These are phyloP conservation scores for Micrasema longulum DNA, from an alignment of 1,140 invertebrate species.

Conservation along the genomic window DNA sequence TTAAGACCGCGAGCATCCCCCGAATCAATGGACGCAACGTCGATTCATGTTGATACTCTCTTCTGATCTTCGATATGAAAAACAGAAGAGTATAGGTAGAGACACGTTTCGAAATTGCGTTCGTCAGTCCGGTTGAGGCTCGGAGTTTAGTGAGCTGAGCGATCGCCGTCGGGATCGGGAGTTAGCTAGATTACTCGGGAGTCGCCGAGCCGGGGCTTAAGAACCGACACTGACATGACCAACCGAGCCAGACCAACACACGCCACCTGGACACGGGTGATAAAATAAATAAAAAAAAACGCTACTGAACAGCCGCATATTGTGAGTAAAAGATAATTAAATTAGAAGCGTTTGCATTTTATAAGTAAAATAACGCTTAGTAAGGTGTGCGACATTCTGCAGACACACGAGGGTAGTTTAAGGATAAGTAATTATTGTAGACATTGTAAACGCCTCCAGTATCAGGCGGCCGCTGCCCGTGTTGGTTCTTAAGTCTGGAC, in stretches of 20 bases:
- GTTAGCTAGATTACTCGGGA: constrained; percentile 53
- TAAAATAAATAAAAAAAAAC: neutral
- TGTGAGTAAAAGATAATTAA: constrained; percentile 5
- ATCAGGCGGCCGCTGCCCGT: constrained; percentile 35
- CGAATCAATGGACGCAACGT: constrained; percentile 11
- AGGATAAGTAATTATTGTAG: neutral
- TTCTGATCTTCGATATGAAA: neutral
- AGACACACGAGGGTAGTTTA: constrained; percentile 7
- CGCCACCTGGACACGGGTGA: constrained; percentile 14
- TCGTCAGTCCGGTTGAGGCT: constrained; percentile 21
- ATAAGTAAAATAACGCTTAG: constrained; percentile 2
- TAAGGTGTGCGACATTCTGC: neutral
- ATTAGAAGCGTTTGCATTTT: constrained; percentile 26
- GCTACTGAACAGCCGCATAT: constrained; percentile 35
- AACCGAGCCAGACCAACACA: constrained; percentile 25
- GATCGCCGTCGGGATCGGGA: constrained; percentile 52
- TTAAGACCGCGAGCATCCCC: constrained; percentile 10
- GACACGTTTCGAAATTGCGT: constrained; percentile 1
- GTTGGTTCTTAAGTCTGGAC: constrained; percentile 34
- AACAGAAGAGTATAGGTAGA: neutral
- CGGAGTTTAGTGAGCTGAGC: constrained; percentile 38
- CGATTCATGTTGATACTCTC: neutral
- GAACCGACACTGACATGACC: constrained; percentile 45
- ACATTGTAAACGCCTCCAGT: constrained; percentile 23
- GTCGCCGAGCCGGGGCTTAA: constrained; percentile 53